phyloP scores from a whole-genome alignment of 1,140 invertebrate species.

The Diprion similis region DNA sequence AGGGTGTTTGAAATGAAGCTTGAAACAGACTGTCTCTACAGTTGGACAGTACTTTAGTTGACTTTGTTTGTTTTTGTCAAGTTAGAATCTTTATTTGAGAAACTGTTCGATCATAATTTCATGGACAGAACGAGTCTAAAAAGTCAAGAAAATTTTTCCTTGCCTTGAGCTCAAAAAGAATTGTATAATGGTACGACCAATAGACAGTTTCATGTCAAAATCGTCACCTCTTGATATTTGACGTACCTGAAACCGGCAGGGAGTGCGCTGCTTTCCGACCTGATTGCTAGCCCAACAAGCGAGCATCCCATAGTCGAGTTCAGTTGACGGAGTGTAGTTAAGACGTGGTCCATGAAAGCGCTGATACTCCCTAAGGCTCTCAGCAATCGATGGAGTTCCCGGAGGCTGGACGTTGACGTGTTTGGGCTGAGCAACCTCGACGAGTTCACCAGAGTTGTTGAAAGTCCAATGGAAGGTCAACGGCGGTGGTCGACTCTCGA shows the following conservation, averaged over 20 bases:
- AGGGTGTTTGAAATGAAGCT: too few relatives aligned
- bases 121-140: too few relatives aligned
- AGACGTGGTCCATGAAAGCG: constrained; percentile 70
- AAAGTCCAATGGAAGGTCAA: constrained; percentile 88
- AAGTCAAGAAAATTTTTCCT: too few relatives aligned
- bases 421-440: constrained; percentile 73
- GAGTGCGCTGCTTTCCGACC: constrained; percentile 80
- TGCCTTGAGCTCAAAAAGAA: too few relatives aligned
- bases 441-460: constrained; percentile 85
- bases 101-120: too few relatives aligned
- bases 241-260: constrained; percentile 84
- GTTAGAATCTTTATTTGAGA: too few relatives aligned
- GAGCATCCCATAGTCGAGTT: constrained; percentile 88
- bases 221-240: constrained; percentile 14
- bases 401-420: constrained; percentile 66
- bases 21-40: too few relatives aligned
- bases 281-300: constrained; percentile 85
- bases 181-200: not conserved
- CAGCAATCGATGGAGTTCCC: constrained; percentile 47
- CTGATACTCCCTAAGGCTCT: constrained; percentile 49
- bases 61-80: too few relatives aligned
- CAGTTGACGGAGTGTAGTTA: constrained; percentile 83
- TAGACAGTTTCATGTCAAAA: constrained; percentile 8
- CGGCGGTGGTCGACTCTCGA: constrained; percentile 83
- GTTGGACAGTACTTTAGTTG: too few relatives aligned